Base-by-base conservation (phyloP, 2,113 vertebrate genomes). In the Pampusana beccarii region DNA sequence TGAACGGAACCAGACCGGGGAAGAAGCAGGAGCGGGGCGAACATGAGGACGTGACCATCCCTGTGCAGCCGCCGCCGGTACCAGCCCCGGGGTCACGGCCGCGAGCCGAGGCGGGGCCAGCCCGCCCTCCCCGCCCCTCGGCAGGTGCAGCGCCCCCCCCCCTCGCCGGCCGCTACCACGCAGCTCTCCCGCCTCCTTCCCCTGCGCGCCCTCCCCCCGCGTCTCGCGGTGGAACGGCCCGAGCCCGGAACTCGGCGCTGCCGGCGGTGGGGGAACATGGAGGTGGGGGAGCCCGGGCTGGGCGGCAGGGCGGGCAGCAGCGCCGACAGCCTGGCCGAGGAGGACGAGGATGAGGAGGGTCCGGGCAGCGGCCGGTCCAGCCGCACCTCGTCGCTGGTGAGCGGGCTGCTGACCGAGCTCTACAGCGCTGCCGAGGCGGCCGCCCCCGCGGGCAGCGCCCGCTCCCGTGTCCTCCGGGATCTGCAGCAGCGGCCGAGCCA, bases 401-500 rank as follows among this genome's bases (percentile, higher is more conserved):
- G 99, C 97, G 98, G 98, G 64, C 96, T 99, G 74, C 97, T 99
- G 86, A 99, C 98, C 50, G 99, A 99, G 97, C 98, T 99, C 5
- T 99, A 99, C 89, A 83, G 93, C 24, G 70, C 18, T 36, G 99
- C 99, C 1, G 99, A 99, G 96, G 98, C 98, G 58, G 99, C 99
- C 5, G 98, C 92, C 90, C 98, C 87, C 97, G 97, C 51, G 98
- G 87, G 98, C 82, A 98, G 98, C 40, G 98, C 97, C 95, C 98
- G 98, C 8, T 90, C 97, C 70, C 94, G 93, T 69, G 98, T 98
- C 88, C 98, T 99, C 17, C 91, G 92, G 36, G 98, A 99, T 95
- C 98, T 99, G 46, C 99, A 98, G 93, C 98, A 98, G 97, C 98
- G 98, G 42, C 98, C 98, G 94, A 98, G 98, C 86, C 96, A 92